These are phyloP conservation scores for Peromyscus eremicus DNA, from an alignment of 2,797 vertebrate species.

Conservation along the genomic window DNA sequence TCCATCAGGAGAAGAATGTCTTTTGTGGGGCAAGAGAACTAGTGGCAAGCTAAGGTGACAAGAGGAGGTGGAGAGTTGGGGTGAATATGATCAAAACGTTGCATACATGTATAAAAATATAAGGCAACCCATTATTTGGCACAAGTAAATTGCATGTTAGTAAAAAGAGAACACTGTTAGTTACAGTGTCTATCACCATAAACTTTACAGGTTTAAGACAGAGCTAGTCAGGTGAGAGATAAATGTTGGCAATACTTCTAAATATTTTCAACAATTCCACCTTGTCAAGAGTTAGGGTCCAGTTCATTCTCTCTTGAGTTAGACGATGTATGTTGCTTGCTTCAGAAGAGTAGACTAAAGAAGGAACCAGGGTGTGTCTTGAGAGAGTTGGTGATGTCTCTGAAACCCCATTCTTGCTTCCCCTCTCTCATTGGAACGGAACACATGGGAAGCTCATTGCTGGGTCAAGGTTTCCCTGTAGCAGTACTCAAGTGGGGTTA, in stretches of 20 bases:
- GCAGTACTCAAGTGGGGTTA: background rate
- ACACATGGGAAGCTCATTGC: background rate
- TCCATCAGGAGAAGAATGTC: background rate
- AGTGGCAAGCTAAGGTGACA: background rate
- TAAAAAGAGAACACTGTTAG: background rate
- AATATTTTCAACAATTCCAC: background rate
- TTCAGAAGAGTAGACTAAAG: background rate
- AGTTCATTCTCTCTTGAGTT: background rate
- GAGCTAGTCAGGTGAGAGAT: background rate
- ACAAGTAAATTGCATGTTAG: background rate
- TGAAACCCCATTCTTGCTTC: background rate
- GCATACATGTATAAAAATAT: too few relatives aligned
- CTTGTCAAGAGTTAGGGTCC: background rate
- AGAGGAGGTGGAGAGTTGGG: too few relatives aligned
- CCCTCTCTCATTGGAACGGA: fast-evolving
- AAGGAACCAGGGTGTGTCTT: background rate
- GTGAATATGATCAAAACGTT: background rate
- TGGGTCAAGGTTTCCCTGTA: background rate
- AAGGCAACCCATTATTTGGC: background rate
- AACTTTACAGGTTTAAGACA: background rate
- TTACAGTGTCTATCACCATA: background rate
- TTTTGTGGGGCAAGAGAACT: background rate
- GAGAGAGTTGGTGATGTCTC: background rate
- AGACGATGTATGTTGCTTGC: background rate
- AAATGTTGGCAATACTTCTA: background rate